Evolutionary conservation across 1,140 invertebrate species (phyloP).

Genomic region (Euwallacea similis): DNA sequence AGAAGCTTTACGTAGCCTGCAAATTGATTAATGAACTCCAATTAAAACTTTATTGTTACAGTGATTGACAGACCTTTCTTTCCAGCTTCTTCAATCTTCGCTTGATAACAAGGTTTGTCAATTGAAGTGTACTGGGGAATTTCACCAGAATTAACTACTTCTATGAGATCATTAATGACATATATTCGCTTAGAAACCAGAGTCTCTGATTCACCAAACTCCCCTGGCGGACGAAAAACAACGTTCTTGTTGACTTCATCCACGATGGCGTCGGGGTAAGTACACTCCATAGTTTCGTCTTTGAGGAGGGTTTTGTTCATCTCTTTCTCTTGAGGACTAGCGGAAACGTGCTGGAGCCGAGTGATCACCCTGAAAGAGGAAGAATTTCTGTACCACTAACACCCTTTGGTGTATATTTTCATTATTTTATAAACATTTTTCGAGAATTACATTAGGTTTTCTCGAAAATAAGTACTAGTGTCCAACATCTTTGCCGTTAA

Average conservation of each 20-base stretch:
- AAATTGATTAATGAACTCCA: slow-evolving; percentile 3
- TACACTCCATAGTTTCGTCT: slow-evolving; percentile 45
- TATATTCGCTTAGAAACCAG: slow-evolving; percentile 66
- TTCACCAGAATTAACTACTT: slow-evolving; percentile 63
- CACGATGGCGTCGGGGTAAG: slow-evolving; percentile 45
- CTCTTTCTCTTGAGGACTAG: slow-evolving; percentile 42
- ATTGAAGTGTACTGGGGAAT: slow-evolving; percentile 65
- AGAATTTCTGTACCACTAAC: too few species aligned
- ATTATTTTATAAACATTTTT: too few species aligned
- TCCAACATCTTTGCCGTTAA: too few species aligned
- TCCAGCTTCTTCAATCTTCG: slow-evolving; percentile 63
- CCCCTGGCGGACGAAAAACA: slow-evolving; percentile 47
- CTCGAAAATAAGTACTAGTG: too few species aligned
- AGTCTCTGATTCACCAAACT: slow-evolving; percentile 56
- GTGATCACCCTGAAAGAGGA: slow-evolving; percentile 42
- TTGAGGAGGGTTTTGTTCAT: slow-evolving; percentile 43
- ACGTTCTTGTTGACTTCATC: slow-evolving; percentile 46
- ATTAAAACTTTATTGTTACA: not conserved
- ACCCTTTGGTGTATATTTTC: too few species aligned
- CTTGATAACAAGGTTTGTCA: slow-evolving; percentile 65
- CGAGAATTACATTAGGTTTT: too few species aligned
- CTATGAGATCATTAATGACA: slow-evolving; percentile 74
- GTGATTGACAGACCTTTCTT: slow-evolving; percentile 36
- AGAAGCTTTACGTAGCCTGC: slow-evolving; percentile 44
- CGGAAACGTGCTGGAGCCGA: slow-evolving; percentile 24